Percentiles rank a stretch among this genome's conserved stretches.
These are phyloP conservation scores for Osedax frankpressi DNA, from an alignment of 2,888 invertebrate species.

Conservation along the genomic window DNA sequence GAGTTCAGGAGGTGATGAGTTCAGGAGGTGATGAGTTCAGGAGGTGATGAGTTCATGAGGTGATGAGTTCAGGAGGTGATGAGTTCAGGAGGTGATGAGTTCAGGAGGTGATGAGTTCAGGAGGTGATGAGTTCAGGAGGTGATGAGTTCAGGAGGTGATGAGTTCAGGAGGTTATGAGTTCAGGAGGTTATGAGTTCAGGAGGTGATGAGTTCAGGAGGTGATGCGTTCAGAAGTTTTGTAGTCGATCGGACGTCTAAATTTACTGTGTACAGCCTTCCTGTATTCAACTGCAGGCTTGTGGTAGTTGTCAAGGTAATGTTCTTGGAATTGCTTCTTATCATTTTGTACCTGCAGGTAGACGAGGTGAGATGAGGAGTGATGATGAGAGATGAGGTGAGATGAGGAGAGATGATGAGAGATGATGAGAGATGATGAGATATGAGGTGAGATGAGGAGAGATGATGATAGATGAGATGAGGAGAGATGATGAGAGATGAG, in stretches of 20 bases:
- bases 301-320: neutral
- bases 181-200: too few relatives aligned
- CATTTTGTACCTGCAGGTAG: neutral
- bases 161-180: too few relatives aligned
- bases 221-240: neutral
- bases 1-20: too few relatives aligned
- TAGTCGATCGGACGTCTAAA: neutral
- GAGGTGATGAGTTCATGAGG: too few relatives aligned
- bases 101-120: too few relatives aligned
- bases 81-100: too few relatives aligned
- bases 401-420: neutral
- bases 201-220: too few relatives aligned
- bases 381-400: neutral
- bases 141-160: too few relatives aligned
- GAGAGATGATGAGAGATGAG: neutral
- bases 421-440: too few relatives aligned
- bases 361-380: neutral
- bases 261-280: neutral
- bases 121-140: too few relatives aligned
- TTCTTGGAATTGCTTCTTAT: neutral
- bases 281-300: neutral
- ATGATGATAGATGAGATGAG: neutral
- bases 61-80: too few relatives aligned
- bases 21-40: too few relatives aligned
- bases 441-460: neutral